Base-by-base conservation (phyloP, 1,140 invertebrate species). In the Diorhabda elongata region DNA sequence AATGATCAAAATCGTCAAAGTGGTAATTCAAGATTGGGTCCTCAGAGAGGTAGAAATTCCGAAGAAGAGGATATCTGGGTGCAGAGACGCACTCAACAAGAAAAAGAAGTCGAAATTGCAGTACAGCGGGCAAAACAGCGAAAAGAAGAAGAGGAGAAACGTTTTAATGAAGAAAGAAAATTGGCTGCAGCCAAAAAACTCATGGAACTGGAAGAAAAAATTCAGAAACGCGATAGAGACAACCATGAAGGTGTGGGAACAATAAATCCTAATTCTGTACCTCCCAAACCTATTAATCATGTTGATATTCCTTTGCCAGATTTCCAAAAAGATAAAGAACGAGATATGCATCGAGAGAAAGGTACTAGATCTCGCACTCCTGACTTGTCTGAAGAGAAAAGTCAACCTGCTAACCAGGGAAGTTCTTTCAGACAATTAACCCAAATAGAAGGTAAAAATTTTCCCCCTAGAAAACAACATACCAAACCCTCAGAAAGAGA, bases 111-210 rank as follows among this genome's bases (percentile, higher is more conserved):
- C 11, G 88, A 87, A 2, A 84, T 87, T 56, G 90, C 87, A 2
- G 88, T 92, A 3, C 91, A 92, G 71, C 84, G 91, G 64, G 92
- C 92, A 1, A 87, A 90, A 42, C 88, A 90, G 71, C 84, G 90
- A 8, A 90, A 92, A 73, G 90, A 93, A 75, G 91, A 94, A 75
- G 92, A 93, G 78, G 92, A 94, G 77, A 90, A 92, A 73, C 86
- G 90, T 61, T 91, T 86, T 74, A 87, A 89, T 70, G 84, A 88
- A 70, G 85, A 82, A 26, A 82, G 80, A 8, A 84, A 84, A 69
- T 72, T 75, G 59, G 71, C 71, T 11, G 76, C 76, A 11, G 84
- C 84, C 8, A 88, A 89, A 67, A 90, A 89, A 76, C 75, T 89
- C 11, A 85, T 86, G 70, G 83, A 86, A 74, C 75, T 89, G 3